Base-by-base conservation (phyloP, 2,888 invertebrate species). In the Germaria angustata region DNA sequence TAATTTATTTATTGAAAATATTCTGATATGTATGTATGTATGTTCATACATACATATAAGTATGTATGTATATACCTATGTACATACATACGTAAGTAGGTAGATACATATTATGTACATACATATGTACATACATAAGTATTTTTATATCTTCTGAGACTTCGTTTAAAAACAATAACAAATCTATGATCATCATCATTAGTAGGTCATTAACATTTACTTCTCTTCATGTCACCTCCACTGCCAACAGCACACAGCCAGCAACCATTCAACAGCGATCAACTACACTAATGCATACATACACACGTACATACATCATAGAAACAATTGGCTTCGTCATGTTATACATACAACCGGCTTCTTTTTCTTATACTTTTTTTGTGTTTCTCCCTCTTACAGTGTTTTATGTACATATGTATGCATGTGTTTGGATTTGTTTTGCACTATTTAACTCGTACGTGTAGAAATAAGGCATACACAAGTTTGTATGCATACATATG, bases 121-220 rank as follows among this genome's bases (percentile, higher is more conserved):
- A 7, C 28, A 11, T 65, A 55, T 22, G 22, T 44, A 5, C 9
- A 24, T 41, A 24, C 22, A 13, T 28, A 63, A 4, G 3, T 22
- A 46, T 53, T 15, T 32, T 3, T 41, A 15, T 24, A 44, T 36
- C 65, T 49, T 49, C 22, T 24, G 22, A 22, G 17, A 11, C 57
- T 69, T 53, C 24, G 39, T 51, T 57, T 20, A 17, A 11, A 22
- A 53, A 61, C 32, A 66, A 51, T 8, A 51, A 24, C 51, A 78
- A 59, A 59, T 44, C 22, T 68, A 49, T 61, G 15, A 68, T 72
- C 15, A 61, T 32, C 46, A 20, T 61, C 61, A 81, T 81, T 73
- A 81, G 36, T 32, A 81, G 81, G 78, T 78, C 81, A 81, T 81
- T 81, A 73, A 81, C 81, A 78, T 79, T 39, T 51, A 49, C 2